A percentile compares a stretch with the other conserved stretches of the same genome.
Conservation (phyloP, 2,797 vertebrate genomes). For the Lophura swinhoii region DNA sequence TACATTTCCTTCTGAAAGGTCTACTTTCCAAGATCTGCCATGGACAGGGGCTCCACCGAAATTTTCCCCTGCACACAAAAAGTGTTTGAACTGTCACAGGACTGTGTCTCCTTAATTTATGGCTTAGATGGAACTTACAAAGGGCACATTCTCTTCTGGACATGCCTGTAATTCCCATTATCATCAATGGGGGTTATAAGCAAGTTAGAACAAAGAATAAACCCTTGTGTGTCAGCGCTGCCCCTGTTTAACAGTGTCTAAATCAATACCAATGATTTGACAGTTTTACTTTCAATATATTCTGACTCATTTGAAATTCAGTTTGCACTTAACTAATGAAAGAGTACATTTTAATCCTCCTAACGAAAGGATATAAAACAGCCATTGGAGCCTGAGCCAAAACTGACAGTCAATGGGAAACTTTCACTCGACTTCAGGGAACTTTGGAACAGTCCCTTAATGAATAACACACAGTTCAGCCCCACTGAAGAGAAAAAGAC, state of each 20-base stretch:
- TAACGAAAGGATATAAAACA: slow-evolving; percentile 4
- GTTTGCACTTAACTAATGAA: slow-evolving; percentile 64
- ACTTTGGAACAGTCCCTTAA: not conserved
- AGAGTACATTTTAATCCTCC: slow-evolving; percentile 69
- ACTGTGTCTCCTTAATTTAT: slow-evolving; percentile 39
- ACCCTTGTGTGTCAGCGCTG: slow-evolving; percentile 26
- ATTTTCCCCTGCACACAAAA: not conserved
- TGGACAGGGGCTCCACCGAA: not conserved
- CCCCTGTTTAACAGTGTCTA: slow-evolving; percentile 59
- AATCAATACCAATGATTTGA: slow-evolving; percentile 55
- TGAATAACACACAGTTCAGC: not conserved
- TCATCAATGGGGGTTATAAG: slow-evolving; percentile 52
- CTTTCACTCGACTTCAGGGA: not conserved
- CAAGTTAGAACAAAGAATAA: slow-evolving; percentile 46
- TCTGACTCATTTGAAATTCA: slow-evolving; percentile 60
- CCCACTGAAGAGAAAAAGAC: not conserved
- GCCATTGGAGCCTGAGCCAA: not conserved
- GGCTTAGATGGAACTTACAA: slow-evolving; percentile 50
- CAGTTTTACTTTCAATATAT: slow-evolving; percentile 53
- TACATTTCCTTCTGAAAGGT: not conserved
- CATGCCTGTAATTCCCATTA: slow-evolving; percentile 68
- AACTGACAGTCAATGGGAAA: slow-evolving; percentile 10
- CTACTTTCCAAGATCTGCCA: not conserved
- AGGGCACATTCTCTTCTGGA: slow-evolving; percentile 61
- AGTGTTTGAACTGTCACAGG: slow-evolving; percentile 32